Percentiles rank a stretch among this genome's conserved stretches.
Conservation (phyloP, 2,113 vertebrate genomes). For the Furnarius figulus region DNA sequence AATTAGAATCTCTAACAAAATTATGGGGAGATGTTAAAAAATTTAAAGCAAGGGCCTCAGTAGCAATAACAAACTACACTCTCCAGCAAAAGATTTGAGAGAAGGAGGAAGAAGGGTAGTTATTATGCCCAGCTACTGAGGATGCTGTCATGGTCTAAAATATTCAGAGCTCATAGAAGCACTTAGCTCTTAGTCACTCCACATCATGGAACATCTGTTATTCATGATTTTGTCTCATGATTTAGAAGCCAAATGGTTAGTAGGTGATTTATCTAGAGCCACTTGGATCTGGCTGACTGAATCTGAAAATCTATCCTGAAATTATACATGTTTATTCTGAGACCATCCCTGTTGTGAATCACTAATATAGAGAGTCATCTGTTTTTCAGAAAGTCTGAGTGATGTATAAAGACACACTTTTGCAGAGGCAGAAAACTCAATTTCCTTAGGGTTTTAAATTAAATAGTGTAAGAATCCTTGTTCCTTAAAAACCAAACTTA, state of each 20-base stretch:
- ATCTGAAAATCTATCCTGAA: background rate
- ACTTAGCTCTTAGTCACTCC: background rate
- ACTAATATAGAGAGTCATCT: background rate
- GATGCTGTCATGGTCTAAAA: background rate
- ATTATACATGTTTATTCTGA: background rate
- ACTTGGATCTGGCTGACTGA: background rate
- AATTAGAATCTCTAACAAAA: background rate
- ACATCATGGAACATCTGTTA: background rate
- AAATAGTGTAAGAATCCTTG: background rate
- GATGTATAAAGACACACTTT: background rate
- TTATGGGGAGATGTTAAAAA: background rate
- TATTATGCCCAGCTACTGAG: background rate
- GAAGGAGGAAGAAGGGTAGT: background rate
- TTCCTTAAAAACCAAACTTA: background rate
- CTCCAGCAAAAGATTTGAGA: background rate
- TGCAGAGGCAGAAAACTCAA: background rate
- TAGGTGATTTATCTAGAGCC: background rate
- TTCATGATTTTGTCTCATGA: background rate
- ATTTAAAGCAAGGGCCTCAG: background rate
- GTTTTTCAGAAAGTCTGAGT: background rate
- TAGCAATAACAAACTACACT: background rate
- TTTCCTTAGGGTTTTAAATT: background rate
- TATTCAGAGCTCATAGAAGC: slow-evolving; percentile 3
- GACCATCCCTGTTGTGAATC: background rate
- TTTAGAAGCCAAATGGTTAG: slow-evolving; percentile 1